Evolutionary conservation across 2,888 invertebrate genomes (phyloP).

Genomic region (Omphaloscelis lunosa): DNA sequence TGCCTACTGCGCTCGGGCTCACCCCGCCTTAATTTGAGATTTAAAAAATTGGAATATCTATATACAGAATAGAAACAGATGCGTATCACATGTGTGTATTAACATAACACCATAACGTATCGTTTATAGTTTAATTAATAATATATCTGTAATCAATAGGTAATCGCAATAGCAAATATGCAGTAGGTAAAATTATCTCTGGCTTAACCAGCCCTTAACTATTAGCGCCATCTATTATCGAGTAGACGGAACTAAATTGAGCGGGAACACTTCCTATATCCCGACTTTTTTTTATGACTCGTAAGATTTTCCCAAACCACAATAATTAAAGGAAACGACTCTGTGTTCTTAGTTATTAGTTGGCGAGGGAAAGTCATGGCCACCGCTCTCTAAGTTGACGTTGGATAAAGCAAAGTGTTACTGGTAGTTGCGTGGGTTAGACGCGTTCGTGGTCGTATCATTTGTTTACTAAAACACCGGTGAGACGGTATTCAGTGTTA

Average conservation of each 20-base stretch:
- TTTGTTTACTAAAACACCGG: constrained; percentile 64
- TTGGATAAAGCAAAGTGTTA: constrained; percentile 70
- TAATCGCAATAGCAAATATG: background rate
- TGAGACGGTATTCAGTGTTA: constrained; percentile 50
- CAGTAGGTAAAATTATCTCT: background rate
- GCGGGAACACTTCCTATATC: constrained; percentile 34
- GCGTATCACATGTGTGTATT: background rate
- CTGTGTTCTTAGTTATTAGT: constrained; percentile 57
- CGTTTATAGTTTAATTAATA: background rate
- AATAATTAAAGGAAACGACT: constrained; percentile 72
- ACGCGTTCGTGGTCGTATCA: constrained; percentile 69
- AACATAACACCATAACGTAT: background rate
- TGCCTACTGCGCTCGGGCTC: too few relatives aligned
- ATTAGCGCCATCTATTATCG: constrained; percentile 60
- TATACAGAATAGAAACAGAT: background rate
- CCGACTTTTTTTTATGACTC: constrained; percentile 32
- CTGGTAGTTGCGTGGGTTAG: constrained; percentile 74
- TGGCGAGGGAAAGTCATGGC: constrained; percentile 86
- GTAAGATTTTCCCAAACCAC: constrained; percentile 55
- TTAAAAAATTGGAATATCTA: too few relatives aligned
- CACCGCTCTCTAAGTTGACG: constrained; percentile 69
- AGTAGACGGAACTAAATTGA: constrained; percentile 37
- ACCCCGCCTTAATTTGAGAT: too few relatives aligned
- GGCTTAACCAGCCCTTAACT: background rate
- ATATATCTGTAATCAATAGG: constrained; percentile 4